Evolutionary conservation across 2,113 vertebrate species (phyloP), one percentile per base, ranked within the genome.

Genomic region (Neodontobutis hainanensis): DNA sequence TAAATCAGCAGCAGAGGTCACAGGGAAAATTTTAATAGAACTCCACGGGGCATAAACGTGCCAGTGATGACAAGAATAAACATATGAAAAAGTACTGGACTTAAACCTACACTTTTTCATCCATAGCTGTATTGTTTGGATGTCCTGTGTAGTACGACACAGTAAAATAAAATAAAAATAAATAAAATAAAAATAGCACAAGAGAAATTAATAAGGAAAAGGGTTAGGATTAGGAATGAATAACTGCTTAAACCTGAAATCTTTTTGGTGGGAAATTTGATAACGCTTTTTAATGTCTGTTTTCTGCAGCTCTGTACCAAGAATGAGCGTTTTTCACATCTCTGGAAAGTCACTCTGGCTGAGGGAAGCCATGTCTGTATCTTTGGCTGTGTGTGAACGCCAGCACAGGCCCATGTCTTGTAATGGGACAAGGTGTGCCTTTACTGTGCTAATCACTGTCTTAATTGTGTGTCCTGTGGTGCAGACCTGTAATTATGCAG

Each of bases 401-500:
- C 42, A 15, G 48, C 56, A 43, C 48, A 38, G 43, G 40, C 47
- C 49, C 32, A 42, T 57, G 58, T 67, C 11, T 72, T 44, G 52
- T 62, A 80, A 60, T 36, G 44, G 58, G 61, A 50, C 0, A 35
- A 71, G 45, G 53, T 78, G 47, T 35, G 79, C 68, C 71, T 82
- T 56, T 49, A 16, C 68, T 67, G 65, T 68, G 45, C 85, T 87
- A 83, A 89, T 61, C 71, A 35, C 66, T 65, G 62, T 68, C 52
- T 87, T 87, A 83, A 89, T 61, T 65, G 65, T 38, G 1, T 67
- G 81, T 63, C 83, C 81, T 45, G 57, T 15, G 49, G 86, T 59
- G 80, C 65, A 73, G 80, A 67, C 78, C 64, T 81, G 38, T 75
- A 82, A 84, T 85, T 85, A 85, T 78, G 62, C 76, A 66, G 73